A percentile compares a stretch with the other conserved stretches of the same genome.
phyloP scores from a whole-genome alignment of 1,140 invertebrate genomes.

The Anadara kagoshimensis region DNA sequence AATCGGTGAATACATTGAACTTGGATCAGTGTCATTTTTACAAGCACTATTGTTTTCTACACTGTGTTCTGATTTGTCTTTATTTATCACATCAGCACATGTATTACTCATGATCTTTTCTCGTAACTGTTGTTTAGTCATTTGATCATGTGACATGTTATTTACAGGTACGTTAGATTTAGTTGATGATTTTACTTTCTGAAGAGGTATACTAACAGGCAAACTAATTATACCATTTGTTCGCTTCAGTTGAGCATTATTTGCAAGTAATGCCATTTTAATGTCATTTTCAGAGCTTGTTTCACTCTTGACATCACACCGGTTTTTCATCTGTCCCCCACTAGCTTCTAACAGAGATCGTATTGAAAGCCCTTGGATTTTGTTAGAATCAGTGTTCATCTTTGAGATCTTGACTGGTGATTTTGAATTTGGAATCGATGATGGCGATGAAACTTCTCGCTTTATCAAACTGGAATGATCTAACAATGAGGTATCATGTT shows the following conservation, averaged over 20 bases:
- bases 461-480: too few species aligned
- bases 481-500: too few species aligned
- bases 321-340: conserved; percentile 28
- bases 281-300: background rate
- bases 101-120: too few species aligned
- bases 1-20: conserved; percentile 79
- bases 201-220: too few species aligned
- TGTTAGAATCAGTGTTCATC: background rate
- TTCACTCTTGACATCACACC: background rate
- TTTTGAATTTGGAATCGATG: background rate
- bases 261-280: background rate
- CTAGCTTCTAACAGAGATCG: conserved; percentile 32
- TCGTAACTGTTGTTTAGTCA: too few species aligned
- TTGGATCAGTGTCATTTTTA: conserved; percentile 2
- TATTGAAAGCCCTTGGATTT: conserved; percentile 18
- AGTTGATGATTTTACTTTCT: too few species aligned
- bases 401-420: conserved; percentile 1
- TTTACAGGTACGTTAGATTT: too few species aligned
- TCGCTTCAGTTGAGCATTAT: too few species aligned
- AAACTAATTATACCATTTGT: too few species aligned
- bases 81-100: too few species aligned
- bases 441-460: too few species aligned
- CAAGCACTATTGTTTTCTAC: background rate
- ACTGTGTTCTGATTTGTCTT: background rate
- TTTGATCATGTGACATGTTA: too few species aligned